Percentiles rank a stretch among this genome's conserved stretches.
Evolutionary conservation across 2,113 vertebrate species (phyloP).

Genomic region (Heptranchias perlo): DNA sequence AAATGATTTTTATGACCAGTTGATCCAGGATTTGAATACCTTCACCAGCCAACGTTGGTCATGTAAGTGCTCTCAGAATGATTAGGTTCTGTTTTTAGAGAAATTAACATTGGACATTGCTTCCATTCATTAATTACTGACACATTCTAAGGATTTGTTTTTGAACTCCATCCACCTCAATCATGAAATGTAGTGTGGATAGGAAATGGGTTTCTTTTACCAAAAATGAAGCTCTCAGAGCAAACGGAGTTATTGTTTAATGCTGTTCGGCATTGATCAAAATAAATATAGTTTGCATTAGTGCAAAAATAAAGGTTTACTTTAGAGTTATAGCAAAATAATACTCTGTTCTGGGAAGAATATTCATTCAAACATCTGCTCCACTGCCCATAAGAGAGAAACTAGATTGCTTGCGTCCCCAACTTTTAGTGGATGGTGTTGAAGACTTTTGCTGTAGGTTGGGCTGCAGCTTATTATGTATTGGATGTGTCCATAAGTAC

Average conservation of each 20-base stretch:
- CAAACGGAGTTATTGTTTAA: not conserved
- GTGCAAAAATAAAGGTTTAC: not conserved
- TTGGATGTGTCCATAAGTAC: not conserved
- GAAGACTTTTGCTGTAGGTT: not conserved
- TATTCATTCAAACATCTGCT: slow-evolving; percentile 1
- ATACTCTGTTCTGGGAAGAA: not conserved
- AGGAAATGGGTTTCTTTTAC: not conserved
- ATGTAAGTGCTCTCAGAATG: not conserved
- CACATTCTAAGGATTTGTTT: not conserved
- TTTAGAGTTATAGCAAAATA: not conserved
- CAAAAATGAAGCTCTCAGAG: not conserved
- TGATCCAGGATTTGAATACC: not conserved
- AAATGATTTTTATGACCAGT: not conserved
- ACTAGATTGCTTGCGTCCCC: not conserved
- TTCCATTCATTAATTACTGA: not conserved
- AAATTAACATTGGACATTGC: not conserved
- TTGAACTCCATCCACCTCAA: not conserved
- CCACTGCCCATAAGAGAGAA: not conserved
- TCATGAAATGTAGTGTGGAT: not conserved
- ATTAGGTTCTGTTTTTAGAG: not conserved
- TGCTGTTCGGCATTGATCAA: not conserved
- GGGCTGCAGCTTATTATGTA: not conserved
- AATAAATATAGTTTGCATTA: not conserved
- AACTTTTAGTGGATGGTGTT: not conserved
- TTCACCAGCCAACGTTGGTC: not conserved